These are phyloP conservation scores for Tragopan temminckii DNA, from an alignment of 2,797 vertebrate genomes.

Conservation along the genomic window DNA sequence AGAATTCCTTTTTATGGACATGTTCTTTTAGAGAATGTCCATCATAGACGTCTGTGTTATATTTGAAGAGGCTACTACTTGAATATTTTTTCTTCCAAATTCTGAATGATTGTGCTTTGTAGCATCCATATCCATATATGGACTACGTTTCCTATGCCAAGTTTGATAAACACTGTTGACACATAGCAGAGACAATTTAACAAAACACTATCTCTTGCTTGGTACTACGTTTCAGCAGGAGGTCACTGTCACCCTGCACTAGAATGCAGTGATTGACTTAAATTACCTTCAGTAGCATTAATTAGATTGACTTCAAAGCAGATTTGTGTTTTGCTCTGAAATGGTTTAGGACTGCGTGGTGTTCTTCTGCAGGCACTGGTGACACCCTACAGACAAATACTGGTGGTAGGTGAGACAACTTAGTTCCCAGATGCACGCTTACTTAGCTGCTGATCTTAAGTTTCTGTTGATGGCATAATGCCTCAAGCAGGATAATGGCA, in stretches of 20 bases:
- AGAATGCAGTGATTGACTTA: background rate
- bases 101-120: background rate
- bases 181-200: rapidly evolving
- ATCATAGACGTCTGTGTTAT: background rate
- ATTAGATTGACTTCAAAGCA: background rate
- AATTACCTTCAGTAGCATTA: background rate
- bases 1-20: background rate
- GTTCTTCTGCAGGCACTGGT: background rate
- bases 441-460: background rate
- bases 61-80: background rate
- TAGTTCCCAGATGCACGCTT: background rate
- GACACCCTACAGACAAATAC: background rate
- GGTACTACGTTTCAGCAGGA: rapidly evolving
- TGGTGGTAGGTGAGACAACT: background rate
- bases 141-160: background rate
- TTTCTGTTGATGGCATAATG: background rate
- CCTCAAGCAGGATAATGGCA: background rate
- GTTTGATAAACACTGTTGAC: background rate
- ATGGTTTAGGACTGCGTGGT: background rate
- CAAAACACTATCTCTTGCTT: background rate
- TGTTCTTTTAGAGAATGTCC: background rate
- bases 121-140: rapidly evolving
- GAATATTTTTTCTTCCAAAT: background rate
- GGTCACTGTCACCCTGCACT: background rate
- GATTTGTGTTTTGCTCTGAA: background rate